phyloP scores from a whole-genome alignment of 2,113 vertebrate genomes.

The Vidua macroura region DNA sequence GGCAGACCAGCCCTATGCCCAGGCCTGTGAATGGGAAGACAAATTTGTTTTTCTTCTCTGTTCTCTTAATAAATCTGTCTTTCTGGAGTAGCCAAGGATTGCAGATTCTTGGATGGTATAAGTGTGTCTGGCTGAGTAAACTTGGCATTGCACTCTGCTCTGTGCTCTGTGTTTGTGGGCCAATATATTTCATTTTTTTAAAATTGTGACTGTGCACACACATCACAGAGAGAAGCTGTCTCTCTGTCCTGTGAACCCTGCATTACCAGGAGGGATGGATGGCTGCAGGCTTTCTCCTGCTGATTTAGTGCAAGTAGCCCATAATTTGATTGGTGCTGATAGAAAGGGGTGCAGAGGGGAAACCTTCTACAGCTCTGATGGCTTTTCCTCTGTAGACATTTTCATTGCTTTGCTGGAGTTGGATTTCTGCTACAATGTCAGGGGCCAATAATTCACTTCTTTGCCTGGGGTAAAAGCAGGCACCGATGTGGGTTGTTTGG shows the following conservation, averaged over 20 bases:
- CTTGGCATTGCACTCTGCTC: not conserved
- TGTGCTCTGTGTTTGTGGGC: not conserved
- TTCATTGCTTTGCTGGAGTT: not conserved
- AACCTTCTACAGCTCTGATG: not conserved
- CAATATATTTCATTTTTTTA: not conserved
- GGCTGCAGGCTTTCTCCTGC: not conserved
- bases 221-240: not conserved
- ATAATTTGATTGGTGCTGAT: not conserved
- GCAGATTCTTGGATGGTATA: not conserved
- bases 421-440: not conserved
- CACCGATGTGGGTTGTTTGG: not conserved
- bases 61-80: not conserved
- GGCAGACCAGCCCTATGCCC: not conserved
- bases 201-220: not conserved
- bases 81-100: not conserved
- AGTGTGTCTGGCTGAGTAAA: not conserved
- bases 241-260: not conserved
- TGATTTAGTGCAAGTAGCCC: not conserved
- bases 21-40: not conserved
- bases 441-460: not conserved
- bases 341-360: not conserved
- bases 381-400: not conserved
- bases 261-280: not conserved
- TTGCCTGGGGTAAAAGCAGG: not conserved
- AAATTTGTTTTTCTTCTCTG: not conserved